Base-by-base conservation (phyloP, 1,140 invertebrate genomes). In the Drosophila willistoni region DNA sequence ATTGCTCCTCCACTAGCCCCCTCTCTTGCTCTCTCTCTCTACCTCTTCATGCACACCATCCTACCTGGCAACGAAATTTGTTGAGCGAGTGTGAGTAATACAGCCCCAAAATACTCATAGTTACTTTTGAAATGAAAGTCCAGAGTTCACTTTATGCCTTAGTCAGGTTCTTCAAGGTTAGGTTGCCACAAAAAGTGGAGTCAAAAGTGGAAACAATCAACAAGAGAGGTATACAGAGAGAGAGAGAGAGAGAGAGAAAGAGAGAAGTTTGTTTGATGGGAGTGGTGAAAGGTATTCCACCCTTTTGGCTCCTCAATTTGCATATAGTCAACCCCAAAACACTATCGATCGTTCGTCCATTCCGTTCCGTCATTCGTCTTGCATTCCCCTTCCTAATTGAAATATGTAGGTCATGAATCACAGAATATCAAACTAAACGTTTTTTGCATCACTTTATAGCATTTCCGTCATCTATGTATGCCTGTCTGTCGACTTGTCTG, bases 121-220 rank as follows among this genome's bases (percentile, higher is more conserved):
- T 51, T 51, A 51, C 44, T 51, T 51, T 51, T 14, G 17, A 51
- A 51, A 51, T 4, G 44, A 51, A 51, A 51, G 44, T 51, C 44
- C 17, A 51, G 44, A 51, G 44, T 51, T 51, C 44, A 22, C 10
- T 22, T 51, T 39, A 13, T 62, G 22, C 42, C 36, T 64, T 69
- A 25, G 67, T 64, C 63, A 69, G 67, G 60, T 69, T 69, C 44
- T 22, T 51, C 44, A 51, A 69, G 67, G 47, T 69, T 69, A 69
- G 67, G 34, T 63, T 33, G n/a, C 25, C 59, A 17, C 14, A 25
- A 36, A 47, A 47, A 19, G 44, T 47, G 34, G 14, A 47, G 42
- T 44, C 42, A 44, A 47, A 47, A 9, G n/a, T 7, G n/a, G 14
- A 14, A 6, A 14, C 42, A 44, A 7, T 29, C 29, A 29, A 7